phyloP scores from a whole-genome alignment of 2,888 invertebrate genomes.

The Meiosimyza platycephala region DNA sequence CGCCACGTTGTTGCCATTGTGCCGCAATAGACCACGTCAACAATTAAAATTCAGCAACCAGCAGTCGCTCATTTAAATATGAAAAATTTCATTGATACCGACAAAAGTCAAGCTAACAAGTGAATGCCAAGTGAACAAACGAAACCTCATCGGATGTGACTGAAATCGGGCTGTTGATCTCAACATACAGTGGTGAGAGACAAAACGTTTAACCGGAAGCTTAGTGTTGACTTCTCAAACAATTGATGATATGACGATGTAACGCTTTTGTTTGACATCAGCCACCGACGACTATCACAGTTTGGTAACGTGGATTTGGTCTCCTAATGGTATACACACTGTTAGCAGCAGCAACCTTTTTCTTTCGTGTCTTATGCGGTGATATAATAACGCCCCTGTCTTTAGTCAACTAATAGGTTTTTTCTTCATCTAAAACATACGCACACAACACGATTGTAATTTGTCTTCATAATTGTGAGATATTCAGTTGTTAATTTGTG shows the following conservation, averaged over 20 bases:
- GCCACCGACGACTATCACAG: too few relatives aligned
- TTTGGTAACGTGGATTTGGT: too few relatives aligned
- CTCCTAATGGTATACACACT: too few relatives aligned
- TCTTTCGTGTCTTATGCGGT: background rate
- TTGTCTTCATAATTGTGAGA: too few relatives aligned
- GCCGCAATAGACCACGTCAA: constrained; percentile 42
- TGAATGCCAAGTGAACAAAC: constrained; percentile 27
- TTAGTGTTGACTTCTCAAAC: constrained; percentile 10
- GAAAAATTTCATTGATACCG: constrained; percentile 38
- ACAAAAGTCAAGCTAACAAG: constrained; percentile 21
- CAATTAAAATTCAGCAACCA: constrained; percentile 52
- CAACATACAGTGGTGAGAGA: background rate
- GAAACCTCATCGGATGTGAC: constrained; percentile 50
- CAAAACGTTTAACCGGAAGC: constrained; percentile 25
- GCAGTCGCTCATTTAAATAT: constrained; percentile 57
- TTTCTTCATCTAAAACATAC: background rate
- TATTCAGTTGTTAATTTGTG: too few relatives aligned
- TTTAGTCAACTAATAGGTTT: background rate
- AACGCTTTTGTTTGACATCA: constrained; percentile 12
- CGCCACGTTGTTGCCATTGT: background rate
- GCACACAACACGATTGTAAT: too few relatives aligned
- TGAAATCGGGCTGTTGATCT: constrained; percentile 58
- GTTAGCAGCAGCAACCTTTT: background rate
- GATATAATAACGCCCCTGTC: background rate
- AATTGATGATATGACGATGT: constrained; percentile 24